Conservation (phyloP, 2,888 invertebrate genomes). For the Conus canariensis region DNA sequence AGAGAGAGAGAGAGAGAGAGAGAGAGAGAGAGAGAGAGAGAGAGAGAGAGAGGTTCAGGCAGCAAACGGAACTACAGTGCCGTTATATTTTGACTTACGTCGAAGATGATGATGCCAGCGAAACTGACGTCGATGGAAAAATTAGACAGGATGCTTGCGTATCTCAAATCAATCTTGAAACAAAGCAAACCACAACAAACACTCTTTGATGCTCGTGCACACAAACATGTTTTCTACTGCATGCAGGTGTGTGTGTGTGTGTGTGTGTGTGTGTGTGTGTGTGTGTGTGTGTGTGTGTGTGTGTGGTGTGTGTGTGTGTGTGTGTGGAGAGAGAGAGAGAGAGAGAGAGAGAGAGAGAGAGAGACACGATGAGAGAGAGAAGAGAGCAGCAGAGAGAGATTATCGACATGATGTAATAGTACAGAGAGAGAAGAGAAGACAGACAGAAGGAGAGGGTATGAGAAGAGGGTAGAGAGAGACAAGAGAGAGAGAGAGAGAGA, state of each 20-base stretch:
- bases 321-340: too few relatives aligned
- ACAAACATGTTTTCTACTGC: not conserved
- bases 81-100: not conserved
- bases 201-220: not conserved
- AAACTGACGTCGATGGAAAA: slow-evolving; percentile 53
- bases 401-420: too few relatives aligned
- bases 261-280: too few relatives aligned
- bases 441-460: not conserved
- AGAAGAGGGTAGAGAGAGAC: not conserved
- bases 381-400: too few relatives aligned
- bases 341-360: too few relatives aligned
- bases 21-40: not conserved
- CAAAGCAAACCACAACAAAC: not conserved
- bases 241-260: too few relatives aligned
- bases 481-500: not conserved
- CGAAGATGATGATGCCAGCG: slow-evolving; percentile 50
- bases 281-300: too few relatives aligned
- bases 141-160: slow-evolving; percentile 50
- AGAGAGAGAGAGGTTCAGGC: not conserved
- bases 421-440: too few relatives aligned
- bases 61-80: not conserved
- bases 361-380: too few relatives aligned
- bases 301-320: too few relatives aligned
- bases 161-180: slow-evolving; percentile 43
- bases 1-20: too few relatives aligned